phyloP scores from a whole-genome alignment of 2,113 vertebrate species.

The Panurus biarmicus region DNA sequence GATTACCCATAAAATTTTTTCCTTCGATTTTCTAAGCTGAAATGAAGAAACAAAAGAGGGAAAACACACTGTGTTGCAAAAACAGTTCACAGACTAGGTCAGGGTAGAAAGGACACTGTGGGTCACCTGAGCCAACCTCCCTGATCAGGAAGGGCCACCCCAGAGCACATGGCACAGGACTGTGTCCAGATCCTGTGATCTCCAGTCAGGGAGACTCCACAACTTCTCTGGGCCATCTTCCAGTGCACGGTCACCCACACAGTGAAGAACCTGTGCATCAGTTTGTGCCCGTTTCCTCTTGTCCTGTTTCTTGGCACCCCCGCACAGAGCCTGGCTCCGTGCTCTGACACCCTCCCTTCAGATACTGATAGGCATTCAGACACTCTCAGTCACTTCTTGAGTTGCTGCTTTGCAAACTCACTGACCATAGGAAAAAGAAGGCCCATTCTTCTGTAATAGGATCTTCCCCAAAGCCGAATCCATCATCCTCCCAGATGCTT shows the following conservation, averaged over 20 bases:
- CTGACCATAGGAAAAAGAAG: rapidly evolving
- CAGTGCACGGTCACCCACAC: not conserved
- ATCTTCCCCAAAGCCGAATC: rapidly evolving
- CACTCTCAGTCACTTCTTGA: not conserved
- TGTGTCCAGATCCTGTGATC: not conserved
- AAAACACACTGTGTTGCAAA: not conserved
- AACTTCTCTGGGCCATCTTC: not conserved
- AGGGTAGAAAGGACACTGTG: not conserved
- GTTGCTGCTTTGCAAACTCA: not conserved
- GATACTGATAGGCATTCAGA: no score
- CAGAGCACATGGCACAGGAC: not conserved
- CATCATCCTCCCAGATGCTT: not conserved
- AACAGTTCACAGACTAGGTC: not conserved
- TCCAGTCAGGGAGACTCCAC: not conserved
- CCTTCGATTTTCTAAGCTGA: not conserved
- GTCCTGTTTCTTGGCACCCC: no score
- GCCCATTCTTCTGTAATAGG: rapidly evolving
- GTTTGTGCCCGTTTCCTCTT: not conserved
- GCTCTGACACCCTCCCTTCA: not conserved
- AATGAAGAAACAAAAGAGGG: not conserved
- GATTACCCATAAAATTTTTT: rapidly evolving
- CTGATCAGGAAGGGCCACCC: not conserved
- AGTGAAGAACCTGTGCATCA: not conserved
- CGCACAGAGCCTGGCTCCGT: not conserved
- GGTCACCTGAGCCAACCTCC: not conserved